These are phyloP conservation scores for Gnatocerus cornutus DNA, from an alignment of 2,888 invertebrate species.

Conservation along the genomic window DNA sequence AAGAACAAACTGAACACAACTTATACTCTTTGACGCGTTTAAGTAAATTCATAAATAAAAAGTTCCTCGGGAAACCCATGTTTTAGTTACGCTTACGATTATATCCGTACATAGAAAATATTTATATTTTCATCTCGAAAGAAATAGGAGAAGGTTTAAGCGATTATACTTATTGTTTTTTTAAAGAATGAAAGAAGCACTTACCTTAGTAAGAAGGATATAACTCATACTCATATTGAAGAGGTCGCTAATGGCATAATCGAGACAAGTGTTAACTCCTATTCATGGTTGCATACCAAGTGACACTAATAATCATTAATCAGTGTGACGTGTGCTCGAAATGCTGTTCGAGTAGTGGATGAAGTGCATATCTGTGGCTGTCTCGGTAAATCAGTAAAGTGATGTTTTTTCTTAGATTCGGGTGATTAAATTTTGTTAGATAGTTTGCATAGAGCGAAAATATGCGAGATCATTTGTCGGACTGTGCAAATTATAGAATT, in stretches of 20 bases:
- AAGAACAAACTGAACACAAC: no score
- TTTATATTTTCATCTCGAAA: constrained; percentile 8
- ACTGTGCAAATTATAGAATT: constrained; percentile 63
- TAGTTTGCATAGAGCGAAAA: constrained; percentile 18
- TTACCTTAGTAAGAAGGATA: constrained; percentile 4
- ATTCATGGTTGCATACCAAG: constrained; percentile 10
- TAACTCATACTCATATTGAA: background rate
- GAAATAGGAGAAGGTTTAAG: background rate
- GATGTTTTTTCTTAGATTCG: background rate
- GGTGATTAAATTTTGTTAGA: background rate
- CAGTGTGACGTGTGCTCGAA: constrained; percentile 11
- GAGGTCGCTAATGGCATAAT: constrained; percentile 3
- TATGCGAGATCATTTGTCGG: constrained; percentile 49
- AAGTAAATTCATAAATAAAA: constrained; percentile 8
- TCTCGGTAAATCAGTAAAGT: background rate
- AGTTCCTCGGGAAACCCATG: constrained; percentile 1
- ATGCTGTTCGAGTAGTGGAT: background rate
- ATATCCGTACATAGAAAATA: background rate
- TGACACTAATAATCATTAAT: constrained; percentile 14
- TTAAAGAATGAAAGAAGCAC: background rate
- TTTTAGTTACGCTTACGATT: background rate
- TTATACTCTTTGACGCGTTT: background rate
- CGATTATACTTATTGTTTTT: constrained; percentile 4
- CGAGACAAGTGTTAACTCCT: constrained; percentile 3
- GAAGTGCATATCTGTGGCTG: background rate